Evolutionary conservation across 2,797 vertebrate species (phyloP), one percentile per base, ranked within the genome.

Genomic region (Esox masquinongy): DNA sequence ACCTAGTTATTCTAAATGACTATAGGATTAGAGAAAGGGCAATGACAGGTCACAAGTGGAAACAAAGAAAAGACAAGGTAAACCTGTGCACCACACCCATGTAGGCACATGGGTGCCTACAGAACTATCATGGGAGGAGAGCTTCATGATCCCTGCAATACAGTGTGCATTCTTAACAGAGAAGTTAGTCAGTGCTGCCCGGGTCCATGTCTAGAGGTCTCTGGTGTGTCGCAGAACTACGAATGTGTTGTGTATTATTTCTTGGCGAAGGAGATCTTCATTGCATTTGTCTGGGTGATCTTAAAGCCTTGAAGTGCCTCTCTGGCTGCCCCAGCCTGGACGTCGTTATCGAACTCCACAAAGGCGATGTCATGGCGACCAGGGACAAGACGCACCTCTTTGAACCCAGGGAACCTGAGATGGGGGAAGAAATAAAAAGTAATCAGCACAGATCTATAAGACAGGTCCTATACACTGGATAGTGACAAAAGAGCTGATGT

Each of bases 221-320:
- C 8, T 51, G 24, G 9, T 39, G 19, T 24, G 43, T 2, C 74
- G 19, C 61, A n/a, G n/a, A n/a, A n/a, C n/a, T n/a, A n/a, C n/a
- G n/a, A n/a, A n/a, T n/a, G n/a, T n/a, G n/a, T n/a, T n/a, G 56
- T 29, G 14, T 1, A 1, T 93, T 94, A 97, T 86, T 98, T 98
- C 92, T 98, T 98, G 63, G 97, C 97, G 16, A 98, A 98, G 0
- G 97, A 98, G 83, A 98, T 98, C 92, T 98, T 98, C 97, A 98
- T 98, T 50, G 97, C 95, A 0, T 98, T 97, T 17, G 91, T 95
- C 88, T 97, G 96, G 0, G 97, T 98, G 87, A 98, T 98, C 91
- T 98, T 98, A 87, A 98, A 98, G 78, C 97, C 96, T 77, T 98
- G 97, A 0, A 98, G 90, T 1, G 97, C 95, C 0, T 97, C 97